Conservation (phyloP, 2,113 vertebrate species). For the Rhagologus leucostigma region DNA sequence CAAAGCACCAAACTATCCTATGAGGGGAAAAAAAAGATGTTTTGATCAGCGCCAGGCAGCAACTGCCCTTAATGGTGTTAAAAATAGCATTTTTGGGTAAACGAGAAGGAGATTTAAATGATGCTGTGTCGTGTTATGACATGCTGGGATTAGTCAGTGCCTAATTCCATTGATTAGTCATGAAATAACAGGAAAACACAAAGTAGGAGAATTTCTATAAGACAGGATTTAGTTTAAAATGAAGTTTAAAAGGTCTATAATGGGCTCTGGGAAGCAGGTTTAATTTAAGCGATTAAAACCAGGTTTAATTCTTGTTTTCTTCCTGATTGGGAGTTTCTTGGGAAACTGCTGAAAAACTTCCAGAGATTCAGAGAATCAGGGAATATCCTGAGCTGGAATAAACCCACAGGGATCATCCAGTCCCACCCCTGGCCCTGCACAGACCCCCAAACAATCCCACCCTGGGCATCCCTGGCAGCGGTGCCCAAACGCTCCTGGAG, state of each 20-base stretch:
- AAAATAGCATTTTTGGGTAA: background rate
- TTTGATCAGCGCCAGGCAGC: background rate
- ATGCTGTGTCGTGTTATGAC: background rate
- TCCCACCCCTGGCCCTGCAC: background rate
- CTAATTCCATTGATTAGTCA: background rate
- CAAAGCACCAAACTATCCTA: background rate
- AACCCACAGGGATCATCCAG: background rate
- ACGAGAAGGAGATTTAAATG: background rate
- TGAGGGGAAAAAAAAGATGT: background rate
- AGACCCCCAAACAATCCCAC: background rate
- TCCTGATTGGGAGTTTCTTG: background rate
- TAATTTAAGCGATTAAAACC: background rate
- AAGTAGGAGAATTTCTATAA: background rate
- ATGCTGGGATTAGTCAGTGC: background rate
- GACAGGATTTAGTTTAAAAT: background rate
- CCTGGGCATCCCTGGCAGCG: background rate
- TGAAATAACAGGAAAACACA: background rate
- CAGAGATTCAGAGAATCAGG: accelerated
- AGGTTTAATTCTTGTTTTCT: background rate
- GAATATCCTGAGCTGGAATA: accelerated
- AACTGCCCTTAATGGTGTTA: conserved; percentile 1
- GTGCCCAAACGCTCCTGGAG: background rate
- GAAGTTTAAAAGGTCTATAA: background rate
- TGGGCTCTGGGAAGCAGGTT: background rate
- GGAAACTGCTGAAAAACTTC: background rate